Evolutionary conservation across 2,888 invertebrate genomes (phyloP).

Genomic region (Gortyna flavago): DNA sequence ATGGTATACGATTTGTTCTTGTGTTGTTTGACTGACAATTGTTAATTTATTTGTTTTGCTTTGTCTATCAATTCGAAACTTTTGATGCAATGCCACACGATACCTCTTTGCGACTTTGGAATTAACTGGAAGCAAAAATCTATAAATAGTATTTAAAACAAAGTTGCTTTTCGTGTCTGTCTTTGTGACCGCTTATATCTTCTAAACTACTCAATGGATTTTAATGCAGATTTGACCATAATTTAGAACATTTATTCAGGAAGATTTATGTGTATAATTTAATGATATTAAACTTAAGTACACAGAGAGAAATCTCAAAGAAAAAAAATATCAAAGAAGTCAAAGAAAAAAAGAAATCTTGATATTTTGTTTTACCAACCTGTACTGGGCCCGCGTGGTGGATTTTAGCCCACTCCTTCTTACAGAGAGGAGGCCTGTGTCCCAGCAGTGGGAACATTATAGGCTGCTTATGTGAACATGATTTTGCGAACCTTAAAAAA

Average conservation of each 20-base stretch:
- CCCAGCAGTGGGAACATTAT: too few relatives aligned
- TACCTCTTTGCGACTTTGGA: not conserved
- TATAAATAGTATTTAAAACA: not conserved
- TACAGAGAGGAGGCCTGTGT: too few relatives aligned
- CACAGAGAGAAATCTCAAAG: too few relatives aligned
- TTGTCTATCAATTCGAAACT: not conserved
- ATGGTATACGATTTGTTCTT: slow-evolving; percentile 33
- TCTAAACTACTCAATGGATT: not conserved
- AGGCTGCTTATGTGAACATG: too few relatives aligned
- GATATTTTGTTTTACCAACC: too few relatives aligned
- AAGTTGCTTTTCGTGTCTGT: not conserved
- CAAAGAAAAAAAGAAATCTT: too few relatives aligned
- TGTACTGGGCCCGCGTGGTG: too few relatives aligned
- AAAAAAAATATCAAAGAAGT: too few relatives aligned
- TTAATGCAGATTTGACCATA: not conserved
- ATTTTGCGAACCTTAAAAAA: not conserved
- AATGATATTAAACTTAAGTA: too few relatives aligned
- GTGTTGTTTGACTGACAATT: slow-evolving; percentile 23
- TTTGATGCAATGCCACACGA: not conserved
- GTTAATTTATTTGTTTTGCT: slow-evolving; percentile 7
- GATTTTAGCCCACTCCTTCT: not conserved
- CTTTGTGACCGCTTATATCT: not conserved
- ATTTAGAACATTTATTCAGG: not conserved
- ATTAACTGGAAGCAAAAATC: not conserved
- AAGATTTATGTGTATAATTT: not conserved